Base-by-base conservation (phyloP, 2,113 vertebrate genomes). In the Rhabdornis inornatus region DNA sequence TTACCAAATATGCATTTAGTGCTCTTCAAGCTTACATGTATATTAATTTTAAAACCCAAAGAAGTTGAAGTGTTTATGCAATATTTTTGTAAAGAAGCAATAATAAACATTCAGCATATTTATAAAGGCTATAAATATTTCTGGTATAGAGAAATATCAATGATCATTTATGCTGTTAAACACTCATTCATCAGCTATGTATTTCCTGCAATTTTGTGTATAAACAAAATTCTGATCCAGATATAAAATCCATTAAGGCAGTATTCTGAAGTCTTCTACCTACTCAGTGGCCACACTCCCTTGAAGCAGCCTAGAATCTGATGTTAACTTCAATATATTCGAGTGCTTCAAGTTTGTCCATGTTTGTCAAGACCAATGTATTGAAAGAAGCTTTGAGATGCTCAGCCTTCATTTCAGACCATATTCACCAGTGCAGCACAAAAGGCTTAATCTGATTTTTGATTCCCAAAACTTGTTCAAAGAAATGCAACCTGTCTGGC, bases 331-430 rank as follows among this genome's bases (percentile, higher is more conserved):
- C 39, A 33, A 15, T 40, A 33, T 28, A 55, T 44, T 71, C 1
- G 0, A 35, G 68, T 31, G 5, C 8, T 7, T 1, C 9, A 8
- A 68, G 4, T 35, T 66, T 72, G 19, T 55, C 20, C 9, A 8
- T 24, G 5, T 72, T 81, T 50, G 10, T 13, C 47, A 72, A 81
- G 35, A 68, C 14, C 35, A 35, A 63, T 44, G 1, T 27, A 57
- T 14, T 63, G 14, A 80, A 83, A 90, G 10, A 63, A 13, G 4
- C 80, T 89, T 65, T 39, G 37, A 87, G 28, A 25, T 44, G 15
- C 25, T 72, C 35, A 53, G 9, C 3, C 40, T 72, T 68, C 6
- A 10, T 72, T 90, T 94, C 31, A 57, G 42, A 35, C 10, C 7
- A 9, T 20, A 68, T 61, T 81, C 24, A 68, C 10, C 10, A 49